Base-by-base conservation (phyloP, 2,797 vertebrate species). In the Knipowitschia caucasica region DNA sequence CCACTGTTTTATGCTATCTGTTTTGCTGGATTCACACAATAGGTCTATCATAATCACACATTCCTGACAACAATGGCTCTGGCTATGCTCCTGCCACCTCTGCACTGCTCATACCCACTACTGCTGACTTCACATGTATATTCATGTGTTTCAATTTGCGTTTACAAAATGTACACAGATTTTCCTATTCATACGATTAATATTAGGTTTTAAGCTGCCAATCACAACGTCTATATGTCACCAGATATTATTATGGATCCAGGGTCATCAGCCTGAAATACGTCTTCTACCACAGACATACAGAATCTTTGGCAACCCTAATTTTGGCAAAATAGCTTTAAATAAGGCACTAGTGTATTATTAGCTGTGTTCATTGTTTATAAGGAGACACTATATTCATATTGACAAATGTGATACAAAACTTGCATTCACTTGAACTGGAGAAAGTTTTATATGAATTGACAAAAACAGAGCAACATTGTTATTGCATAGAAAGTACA, bases 51-150 rank as follows among this genome's bases (percentile, higher is more conserved):
- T 51, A 52, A 57, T 67, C 29, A 49, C 33, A 67, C 85, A 86
- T 88, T 86, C 84, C 85, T 46, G 67, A 71, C 49, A 69, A 83
- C 83, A 88, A 85, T 82, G 56, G 76, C 56, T 3, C 18, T 40
- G 62, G 1, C 62, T 61, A 62, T 66, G 39, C 53, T 62, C n/a
- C 44, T 42, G 56, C 62, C 44, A 40, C 63, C 39, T 63, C 61
- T 39, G 21, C 55, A 44, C 71, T 61, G 55, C 62, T 43, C 21
- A 35, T 39, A 20, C 50, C 43, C 21, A 20, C 59, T 56, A 50
- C 77, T 80, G 82, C 83, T 85, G 82, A 85, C 75, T 72, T 63
- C 71, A 81, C 75, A 78, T 67, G 36, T 39, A 20, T 81, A 64
- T 62, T 49, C 43, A n/a, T n/a, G n/a, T n/a, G n/a, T n/a, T n/a